Evolutionary conservation across 2,888 invertebrate species (phyloP).

Genomic region (Nasonovia ribisnigri): DNA sequence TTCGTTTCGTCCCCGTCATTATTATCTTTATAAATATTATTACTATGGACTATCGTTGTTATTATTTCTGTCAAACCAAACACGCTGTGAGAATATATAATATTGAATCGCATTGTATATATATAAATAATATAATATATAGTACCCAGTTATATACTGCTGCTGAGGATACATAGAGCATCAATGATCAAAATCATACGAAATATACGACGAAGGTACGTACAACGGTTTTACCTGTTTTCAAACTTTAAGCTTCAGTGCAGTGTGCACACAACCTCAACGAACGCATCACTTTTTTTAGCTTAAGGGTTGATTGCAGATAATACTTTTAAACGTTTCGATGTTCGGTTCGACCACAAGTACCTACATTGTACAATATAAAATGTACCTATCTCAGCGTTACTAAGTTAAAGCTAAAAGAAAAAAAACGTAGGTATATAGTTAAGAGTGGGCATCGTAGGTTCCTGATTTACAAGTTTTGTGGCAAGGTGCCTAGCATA

Average conservation of each 20-base stretch:
- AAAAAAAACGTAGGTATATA: background rate
- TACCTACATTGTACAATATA: background rate
- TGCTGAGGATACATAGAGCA: background rate
- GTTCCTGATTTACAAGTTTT: background rate
- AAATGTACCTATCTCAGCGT: background rate
- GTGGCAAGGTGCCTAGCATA: background rate
- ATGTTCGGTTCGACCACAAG: background rate
- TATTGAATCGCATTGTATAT: background rate
- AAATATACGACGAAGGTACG: too few relatives aligned
- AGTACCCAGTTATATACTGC: background rate
- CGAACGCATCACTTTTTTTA: background rate
- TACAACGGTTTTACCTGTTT: background rate
- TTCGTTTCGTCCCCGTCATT: background rate
- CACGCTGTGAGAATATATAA: background rate
- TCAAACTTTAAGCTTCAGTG: background rate
- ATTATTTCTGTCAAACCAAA: slow-evolving; percentile 10
- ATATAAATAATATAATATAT: background rate
- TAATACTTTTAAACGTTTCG: background rate
- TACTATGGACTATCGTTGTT: background rate
- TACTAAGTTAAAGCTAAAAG: background rate
- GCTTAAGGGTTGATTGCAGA: background rate
- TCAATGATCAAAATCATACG: background rate
- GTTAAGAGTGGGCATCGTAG: background rate
- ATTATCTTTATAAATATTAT: background rate
- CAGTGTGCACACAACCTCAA: too few relatives aligned